phyloP scores from a whole-genome alignment of 2,113 vertebrate genomes.

The Lophotis ruficrista region DNA sequence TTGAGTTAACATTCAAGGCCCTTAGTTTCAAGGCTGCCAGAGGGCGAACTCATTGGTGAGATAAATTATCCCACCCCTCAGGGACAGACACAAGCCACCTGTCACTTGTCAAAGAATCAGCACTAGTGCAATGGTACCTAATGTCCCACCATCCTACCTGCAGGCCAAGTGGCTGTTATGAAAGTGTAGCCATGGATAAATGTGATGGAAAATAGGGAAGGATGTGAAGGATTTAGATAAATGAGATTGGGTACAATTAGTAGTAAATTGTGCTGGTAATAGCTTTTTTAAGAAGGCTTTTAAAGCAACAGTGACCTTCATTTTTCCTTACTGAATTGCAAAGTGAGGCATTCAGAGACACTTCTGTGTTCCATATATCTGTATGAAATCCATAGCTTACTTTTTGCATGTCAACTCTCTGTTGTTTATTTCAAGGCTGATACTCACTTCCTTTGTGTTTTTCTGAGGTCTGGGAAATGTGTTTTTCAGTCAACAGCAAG shows the following conservation, averaged over 20 bases:
- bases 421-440: background rate
- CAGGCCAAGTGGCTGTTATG: background rate
- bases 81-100: conserved; percentile 17
- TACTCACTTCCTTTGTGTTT: background rate
- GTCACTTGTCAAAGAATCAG: conserved; percentile 21
- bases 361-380: background rate
- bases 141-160: background rate
- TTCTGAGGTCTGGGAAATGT: background rate
- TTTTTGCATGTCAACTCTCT: background rate
- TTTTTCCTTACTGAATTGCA: background rate
- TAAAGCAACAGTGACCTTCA: background rate
- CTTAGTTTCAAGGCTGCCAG: background rate
- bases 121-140: background rate
- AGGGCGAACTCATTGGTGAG: conserved; percentile 7
- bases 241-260: background rate
- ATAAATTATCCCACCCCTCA: background rate
- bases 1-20: background rate
- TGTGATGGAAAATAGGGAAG: background rate
- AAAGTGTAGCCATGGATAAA: background rate
- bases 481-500: background rate
- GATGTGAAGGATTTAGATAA: background rate
- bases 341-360: background rate
- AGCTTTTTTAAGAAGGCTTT: background rate
- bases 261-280: background rate
- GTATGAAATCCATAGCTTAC: background rate